Percentiles rank a stretch among this genome's conserved stretches.
Evolutionary conservation across 2,113 vertebrate species (phyloP).

Genomic region (Numenius arquata): DNA sequence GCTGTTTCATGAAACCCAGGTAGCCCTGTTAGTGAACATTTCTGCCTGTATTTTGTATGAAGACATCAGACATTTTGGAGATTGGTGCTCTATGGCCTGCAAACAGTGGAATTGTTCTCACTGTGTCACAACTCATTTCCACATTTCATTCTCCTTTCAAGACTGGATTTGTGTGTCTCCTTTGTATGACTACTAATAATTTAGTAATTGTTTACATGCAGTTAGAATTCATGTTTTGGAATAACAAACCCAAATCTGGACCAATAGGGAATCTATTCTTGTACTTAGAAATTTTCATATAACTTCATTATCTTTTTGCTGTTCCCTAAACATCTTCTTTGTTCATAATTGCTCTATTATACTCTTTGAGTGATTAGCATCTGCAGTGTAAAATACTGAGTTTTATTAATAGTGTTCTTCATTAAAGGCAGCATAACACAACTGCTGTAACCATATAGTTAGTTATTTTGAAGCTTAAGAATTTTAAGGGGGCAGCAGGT

Average conservation of each 20-base stretch:
- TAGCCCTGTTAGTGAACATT: background rate
- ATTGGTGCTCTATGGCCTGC: fast-evolving
- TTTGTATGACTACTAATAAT: background rate
- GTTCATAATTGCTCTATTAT: background rate
- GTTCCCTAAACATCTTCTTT: background rate
- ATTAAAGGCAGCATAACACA: background rate
- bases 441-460: background rate
- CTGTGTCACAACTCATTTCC: background rate
- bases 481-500: background rate
- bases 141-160: background rate
- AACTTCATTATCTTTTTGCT: background rate
- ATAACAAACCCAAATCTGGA: background rate
- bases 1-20: background rate
- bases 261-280: background rate
- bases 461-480: background rate
- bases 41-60: background rate
- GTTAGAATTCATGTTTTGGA: background rate
- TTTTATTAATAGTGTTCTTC: background rate
- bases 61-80: background rate
- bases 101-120: background rate
- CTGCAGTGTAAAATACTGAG: background rate
- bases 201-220: background rate
- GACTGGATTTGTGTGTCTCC: background rate
- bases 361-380: background rate
- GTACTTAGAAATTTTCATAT: background rate